phyloP scores from a whole-genome alignment of 1,140 invertebrate species.

The Drosophila pseudoananassae region DNA sequence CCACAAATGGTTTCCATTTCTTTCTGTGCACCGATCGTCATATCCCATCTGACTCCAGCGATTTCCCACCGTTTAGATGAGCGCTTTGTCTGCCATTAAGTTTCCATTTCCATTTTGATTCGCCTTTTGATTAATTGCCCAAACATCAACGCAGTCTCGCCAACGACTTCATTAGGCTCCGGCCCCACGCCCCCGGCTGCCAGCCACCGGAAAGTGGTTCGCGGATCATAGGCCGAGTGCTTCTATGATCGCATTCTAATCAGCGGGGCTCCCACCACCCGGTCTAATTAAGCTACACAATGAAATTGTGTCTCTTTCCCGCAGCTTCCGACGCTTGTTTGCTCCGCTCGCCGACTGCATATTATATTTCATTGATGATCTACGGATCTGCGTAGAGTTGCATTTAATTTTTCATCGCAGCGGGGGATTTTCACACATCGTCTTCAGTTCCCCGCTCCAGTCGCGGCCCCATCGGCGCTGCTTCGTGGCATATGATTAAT shows the following conservation, averaged over 20 bases:
- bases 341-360: conserved; percentile 40
- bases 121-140: conserved; percentile 73
- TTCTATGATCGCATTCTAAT: conserved; percentile 67
- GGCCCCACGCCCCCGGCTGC: not conserved
- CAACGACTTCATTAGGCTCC: conserved; percentile 68
- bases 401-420: conserved; percentile 82
- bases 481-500: conserved; percentile 76
- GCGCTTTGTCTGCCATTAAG: conserved; percentile 74
- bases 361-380: conserved; percentile 83
- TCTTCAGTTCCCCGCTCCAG: conserved; percentile 21
- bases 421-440: conserved; percentile 82
- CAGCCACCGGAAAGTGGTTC: conserved; percentile 21
- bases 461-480: conserved; percentile 29
- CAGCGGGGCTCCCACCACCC: conserved; percentile 63
- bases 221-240: not conserved
- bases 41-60: conserved; percentile 45
- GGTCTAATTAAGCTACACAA: conserved; percentile 80
- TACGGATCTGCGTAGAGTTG: conserved; percentile 68
- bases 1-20: not conserved
- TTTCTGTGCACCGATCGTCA: conserved; percentile 12
- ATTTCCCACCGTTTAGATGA: conserved; percentile 68
- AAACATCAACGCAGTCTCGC: conserved; percentile 43
- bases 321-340: conserved; percentile 15
- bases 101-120: conserved; percentile 74
- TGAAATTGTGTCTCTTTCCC: conserved; percentile 58